phyloP scores from a whole-genome alignment of 2,888 invertebrate species.

The Julus scandinavius region DNA sequence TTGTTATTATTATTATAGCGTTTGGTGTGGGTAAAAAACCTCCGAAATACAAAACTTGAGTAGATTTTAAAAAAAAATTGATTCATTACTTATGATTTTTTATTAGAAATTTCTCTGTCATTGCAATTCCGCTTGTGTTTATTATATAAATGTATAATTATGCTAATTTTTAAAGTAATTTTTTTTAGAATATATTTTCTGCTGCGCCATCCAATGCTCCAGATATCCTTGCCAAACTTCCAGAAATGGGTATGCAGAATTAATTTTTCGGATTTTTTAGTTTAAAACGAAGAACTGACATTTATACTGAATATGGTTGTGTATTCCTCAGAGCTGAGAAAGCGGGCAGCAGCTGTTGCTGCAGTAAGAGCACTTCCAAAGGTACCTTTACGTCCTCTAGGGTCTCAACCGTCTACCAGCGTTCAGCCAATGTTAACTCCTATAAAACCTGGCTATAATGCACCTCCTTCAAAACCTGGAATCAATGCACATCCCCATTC shows the following conservation, averaged over 20 bases:
- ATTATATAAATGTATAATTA: too few species aligned
- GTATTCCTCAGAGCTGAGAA: conserved; percentile 49
- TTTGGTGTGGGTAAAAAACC: too few species aligned
- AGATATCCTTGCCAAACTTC: conserved; percentile 39
- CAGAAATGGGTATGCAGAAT: conserved; percentile 37
- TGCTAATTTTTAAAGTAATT: background rate
- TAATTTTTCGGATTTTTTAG: background rate
- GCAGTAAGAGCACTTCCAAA: background rate
- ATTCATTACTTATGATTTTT: too few species aligned
- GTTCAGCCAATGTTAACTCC: conserved; percentile 37
- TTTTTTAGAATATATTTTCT: conserved; percentile 9
- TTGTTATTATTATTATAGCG: too few species aligned
- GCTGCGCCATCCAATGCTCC: conserved; percentile 11
- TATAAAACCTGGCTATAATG: conserved; percentile 53
- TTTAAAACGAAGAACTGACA: background rate
- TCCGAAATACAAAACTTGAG: too few species aligned
- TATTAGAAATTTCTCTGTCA: too few species aligned
- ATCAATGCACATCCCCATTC: background rate
- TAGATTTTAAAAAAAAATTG: too few species aligned
- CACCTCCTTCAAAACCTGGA: conserved; percentile 51
- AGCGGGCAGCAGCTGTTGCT: conserved; percentile 43
- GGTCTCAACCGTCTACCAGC: background rate
- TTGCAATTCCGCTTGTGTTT: too few species aligned
- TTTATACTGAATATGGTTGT: too few species aligned
- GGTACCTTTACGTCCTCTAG: conserved; percentile 10